Evolutionary conservation across 1,140 invertebrate species (phyloP).

Genomic region (Xylocopa sonorina): DNA sequence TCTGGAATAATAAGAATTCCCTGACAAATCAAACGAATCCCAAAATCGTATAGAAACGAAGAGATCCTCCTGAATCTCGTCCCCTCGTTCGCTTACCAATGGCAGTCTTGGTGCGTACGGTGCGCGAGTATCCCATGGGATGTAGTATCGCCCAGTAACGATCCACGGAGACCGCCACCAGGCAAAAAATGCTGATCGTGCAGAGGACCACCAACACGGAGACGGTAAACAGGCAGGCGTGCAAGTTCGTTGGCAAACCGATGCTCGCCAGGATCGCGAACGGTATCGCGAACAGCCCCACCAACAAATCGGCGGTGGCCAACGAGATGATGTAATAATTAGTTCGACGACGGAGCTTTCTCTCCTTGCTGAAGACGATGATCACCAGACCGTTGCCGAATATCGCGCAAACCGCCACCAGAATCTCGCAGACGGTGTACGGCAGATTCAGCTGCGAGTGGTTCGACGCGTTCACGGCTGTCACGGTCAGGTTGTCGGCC

Average conservation of each 20-base stretch:
- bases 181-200: conserved; percentile 95
- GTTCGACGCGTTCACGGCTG: conserved; percentile 23
- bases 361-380: conserved; percentile 89
- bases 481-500: conserved; percentile 53
- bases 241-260: conserved; percentile 89
- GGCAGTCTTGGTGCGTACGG: conserved; percentile 91
- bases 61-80: not conserved
- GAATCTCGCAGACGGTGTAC: conserved; percentile 89
- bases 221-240: conserved; percentile 93
- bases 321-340: conserved; percentile 96
- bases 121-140: conserved; percentile 94
- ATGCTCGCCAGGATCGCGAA: conserved; percentile 91
- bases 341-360: conserved; percentile 89
- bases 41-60: too few relatives aligned
- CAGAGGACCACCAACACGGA: conserved; percentile 93
- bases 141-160: conserved; percentile 95
- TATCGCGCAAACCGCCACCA: conserved; percentile 91
- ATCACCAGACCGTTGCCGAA: conserved; percentile 93
- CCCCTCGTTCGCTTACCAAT: conserved; percentile 85
- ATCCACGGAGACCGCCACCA: conserved; percentile 95
- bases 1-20: too few relatives aligned
- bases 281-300: conserved; percentile 90
- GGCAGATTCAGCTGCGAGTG: conserved; percentile 83
- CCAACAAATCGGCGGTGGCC: conserved; percentile 92
- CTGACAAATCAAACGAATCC: too few relatives aligned